Evolutionary conservation across 23 tunicate genomes (phyloP).

Genomic region (Trididemnum nubilum): DNA sequence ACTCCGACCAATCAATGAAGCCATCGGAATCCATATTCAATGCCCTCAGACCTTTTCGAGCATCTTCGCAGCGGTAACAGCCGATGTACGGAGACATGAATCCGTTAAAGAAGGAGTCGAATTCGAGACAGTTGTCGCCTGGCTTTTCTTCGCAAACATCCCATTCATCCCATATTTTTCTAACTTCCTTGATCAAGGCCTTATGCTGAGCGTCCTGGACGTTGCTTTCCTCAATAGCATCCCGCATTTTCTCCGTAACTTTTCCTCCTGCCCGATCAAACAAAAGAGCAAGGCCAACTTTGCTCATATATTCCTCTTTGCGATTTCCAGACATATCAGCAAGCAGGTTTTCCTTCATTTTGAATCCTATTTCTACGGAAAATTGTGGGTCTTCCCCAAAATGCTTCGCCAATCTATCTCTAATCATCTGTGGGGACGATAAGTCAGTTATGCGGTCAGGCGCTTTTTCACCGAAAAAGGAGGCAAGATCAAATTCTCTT

Average conservation of each 20-base stretch:
- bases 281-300: conserved; percentile 26
- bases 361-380: neutral
- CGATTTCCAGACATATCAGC: neutral
- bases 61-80: conserved; percentile 25
- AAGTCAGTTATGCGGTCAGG: conserved; percentile 25
- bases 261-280: conserved; percentile 41
- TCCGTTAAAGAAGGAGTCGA: conserved; percentile 29
- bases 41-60: conserved; percentile 17
- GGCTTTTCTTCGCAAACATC: neutral
- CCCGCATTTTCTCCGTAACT: conserved; percentile 15
- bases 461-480: conserved; percentile 20
- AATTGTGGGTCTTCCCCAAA: conserved; percentile 26
- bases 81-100: conserved; percentile 34
- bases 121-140: conserved; percentile 20
- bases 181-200: neutral
- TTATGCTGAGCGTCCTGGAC: neutral
- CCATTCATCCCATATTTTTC: conserved; percentile 35
- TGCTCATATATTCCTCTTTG: conserved; percentile 40
- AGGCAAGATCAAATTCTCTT: conserved; percentile 18
- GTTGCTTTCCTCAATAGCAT: conserved; percentile 18
- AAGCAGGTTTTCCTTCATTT: conserved; percentile 32
- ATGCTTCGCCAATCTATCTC: neutral
- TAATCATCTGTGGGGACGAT: conserved; percentile 21
- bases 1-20: conserved; percentile 24
- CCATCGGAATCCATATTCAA: conserved; percentile 31